A percentile compares a stretch with the other conserved stretches of the same genome.
These are phyloP conservation scores for Coelopa frigida DNA, from an alignment of 1,140 invertebrate species.

Conservation along the genomic window DNA sequence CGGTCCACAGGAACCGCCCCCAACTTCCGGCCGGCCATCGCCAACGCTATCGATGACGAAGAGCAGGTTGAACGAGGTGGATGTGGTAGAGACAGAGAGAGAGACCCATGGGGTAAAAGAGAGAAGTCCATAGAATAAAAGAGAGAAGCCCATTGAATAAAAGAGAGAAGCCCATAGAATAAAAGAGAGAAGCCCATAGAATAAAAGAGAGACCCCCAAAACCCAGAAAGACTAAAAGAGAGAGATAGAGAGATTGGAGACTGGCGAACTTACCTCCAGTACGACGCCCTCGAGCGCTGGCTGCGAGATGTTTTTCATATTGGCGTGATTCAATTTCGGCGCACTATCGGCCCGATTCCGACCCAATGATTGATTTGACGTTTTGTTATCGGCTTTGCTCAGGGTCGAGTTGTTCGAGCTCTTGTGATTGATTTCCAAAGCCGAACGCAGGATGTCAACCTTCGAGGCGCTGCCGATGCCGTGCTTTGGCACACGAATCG, in stretches of 20 bases:
- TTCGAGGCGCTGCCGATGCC: constrained; percentile 53
- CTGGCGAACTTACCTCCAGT: constrained; percentile 39
- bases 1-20: background rate
- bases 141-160: no score
- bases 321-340: constrained; percentile 53
- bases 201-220: no score
- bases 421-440: constrained; percentile 56
- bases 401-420: constrained; percentile 44
- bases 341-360: constrained; percentile 52
- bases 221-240: no score
- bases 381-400: constrained; percentile 45
- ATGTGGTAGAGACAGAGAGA: no score
- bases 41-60: no score
- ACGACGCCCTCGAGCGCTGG: constrained; percentile 47
- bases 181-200: no score
- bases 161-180: no score
- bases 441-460: constrained; percentile 56
- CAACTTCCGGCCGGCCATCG: background rate
- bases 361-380: constrained; percentile 47
- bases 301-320: constrained; percentile 51
- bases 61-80: no score
- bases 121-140: no score
- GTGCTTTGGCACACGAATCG: constrained; percentile 30
- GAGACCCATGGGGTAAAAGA: no score
- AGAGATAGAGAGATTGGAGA: no score